These are phyloP conservation scores for Eueides isabella DNA, from an alignment of 1,140 invertebrate species.

Conservation along the genomic window DNA sequence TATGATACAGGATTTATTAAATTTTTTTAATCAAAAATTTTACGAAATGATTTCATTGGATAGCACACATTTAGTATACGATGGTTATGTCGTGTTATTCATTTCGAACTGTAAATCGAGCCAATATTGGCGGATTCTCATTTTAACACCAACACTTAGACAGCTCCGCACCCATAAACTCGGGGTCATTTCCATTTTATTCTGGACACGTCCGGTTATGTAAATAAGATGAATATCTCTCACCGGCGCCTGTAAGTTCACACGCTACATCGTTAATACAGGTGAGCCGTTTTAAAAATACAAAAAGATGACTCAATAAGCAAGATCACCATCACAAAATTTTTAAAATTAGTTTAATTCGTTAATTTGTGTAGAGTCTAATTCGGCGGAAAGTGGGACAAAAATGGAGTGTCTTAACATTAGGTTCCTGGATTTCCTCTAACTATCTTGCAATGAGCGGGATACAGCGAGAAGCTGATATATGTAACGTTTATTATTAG, in stretches of 20 bases:
- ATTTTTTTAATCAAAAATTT: too few relatives aligned
- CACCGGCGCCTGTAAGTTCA: constrained; percentile 38
- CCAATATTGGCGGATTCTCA: constrained; percentile 54
- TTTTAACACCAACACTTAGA: constrained; percentile 28
- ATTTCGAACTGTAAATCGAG: constrained; percentile 59
- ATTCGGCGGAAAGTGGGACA: too few relatives aligned
- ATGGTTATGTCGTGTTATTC: constrained; percentile 35
- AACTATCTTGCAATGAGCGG: too few relatives aligned
- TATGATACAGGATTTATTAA: too few relatives aligned
- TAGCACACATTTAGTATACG: background rate
- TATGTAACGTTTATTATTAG: too few relatives aligned
- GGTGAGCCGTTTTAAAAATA: background rate
- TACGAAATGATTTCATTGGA: constrained; percentile 12
- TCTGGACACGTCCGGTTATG: constrained; percentile 74
- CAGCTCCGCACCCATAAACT: constrained; percentile 22
- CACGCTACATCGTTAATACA: constrained; percentile 29
- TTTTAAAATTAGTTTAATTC: background rate
- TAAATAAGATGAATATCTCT: constrained; percentile 57
- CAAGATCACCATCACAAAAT: background rate
- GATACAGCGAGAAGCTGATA: too few relatives aligned
- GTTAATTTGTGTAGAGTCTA: too few relatives aligned
- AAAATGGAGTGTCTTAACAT: too few relatives aligned
- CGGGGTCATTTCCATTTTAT: constrained; percentile 76
- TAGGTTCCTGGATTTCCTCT: too few relatives aligned
- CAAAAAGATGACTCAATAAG: constrained; percentile 6